phyloP scores from a whole-genome alignment of 2,888 invertebrate species.

The Willowsia nigromaculata region DNA sequence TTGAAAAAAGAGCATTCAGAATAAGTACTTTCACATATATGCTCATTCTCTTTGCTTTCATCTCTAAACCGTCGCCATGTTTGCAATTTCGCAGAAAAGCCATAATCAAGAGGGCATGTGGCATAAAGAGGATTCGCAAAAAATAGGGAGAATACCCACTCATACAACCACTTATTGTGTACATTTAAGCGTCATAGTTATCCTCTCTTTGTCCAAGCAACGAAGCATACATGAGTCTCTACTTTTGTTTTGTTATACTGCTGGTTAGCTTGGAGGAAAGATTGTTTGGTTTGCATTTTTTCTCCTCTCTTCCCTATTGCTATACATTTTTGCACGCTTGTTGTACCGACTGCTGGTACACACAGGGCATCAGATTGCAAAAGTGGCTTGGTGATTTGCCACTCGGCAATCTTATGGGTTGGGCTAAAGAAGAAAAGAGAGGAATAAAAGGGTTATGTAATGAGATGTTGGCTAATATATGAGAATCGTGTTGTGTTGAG shows the following conservation, averaged over 20 bases:
- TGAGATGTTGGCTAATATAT: neutral
- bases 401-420: neutral
- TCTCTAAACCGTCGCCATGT: slow-evolving; percentile 13
- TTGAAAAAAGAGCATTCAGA: no score
- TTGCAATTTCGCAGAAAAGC: slow-evolving; percentile 31
- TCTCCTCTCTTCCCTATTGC: neutral
- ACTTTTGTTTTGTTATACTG: no score
- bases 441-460: neutral
- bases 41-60: neutral
- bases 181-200: no score
- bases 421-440: slow-evolving; percentile 8
- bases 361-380: neutral
- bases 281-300: neutral
- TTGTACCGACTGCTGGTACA: neutral
- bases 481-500: no score
- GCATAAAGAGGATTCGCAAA: slow-evolving; percentile 15
- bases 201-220: no score
- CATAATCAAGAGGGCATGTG: neutral
- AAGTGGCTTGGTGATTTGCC: slow-evolving; percentile 36
- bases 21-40: neutral
- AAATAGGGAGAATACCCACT: neutral
- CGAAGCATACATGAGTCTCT: no score
- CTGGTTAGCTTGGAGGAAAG: neutral
- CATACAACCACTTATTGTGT: neutral
- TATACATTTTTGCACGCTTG: neutral